Percentiles rank a stretch among this genome's conserved stretches.
These are phyloP conservation scores for Drosophila miranda DNA, from an alignment of 1,140 invertebrate genomes.

Conservation along the genomic window DNA sequence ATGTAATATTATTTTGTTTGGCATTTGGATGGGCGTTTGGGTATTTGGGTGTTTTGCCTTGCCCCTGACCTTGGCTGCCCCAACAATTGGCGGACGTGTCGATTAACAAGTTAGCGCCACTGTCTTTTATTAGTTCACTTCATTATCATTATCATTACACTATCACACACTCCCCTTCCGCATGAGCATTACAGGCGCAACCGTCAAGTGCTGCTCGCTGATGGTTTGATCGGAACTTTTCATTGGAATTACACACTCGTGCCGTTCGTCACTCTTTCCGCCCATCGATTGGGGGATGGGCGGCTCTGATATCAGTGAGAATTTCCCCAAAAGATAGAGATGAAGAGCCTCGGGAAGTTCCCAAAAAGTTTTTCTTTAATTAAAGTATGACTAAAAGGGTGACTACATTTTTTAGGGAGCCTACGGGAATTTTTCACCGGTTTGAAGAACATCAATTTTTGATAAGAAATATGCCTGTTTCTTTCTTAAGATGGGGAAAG, in stretches of 20 bases:
- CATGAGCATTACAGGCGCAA: conserved; percentile 14
- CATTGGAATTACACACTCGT: conserved; percentile 14
- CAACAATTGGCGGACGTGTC: conserved; percentile 23
- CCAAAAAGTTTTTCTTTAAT: no score
- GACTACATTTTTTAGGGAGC: no score
- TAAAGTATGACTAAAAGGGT: no score
- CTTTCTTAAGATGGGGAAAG: no score
- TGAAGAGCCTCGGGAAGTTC: conserved; percentile 9
- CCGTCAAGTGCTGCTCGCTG: background rate
- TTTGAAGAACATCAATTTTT: no score
- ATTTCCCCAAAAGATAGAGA: conserved; percentile 7
- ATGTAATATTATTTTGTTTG: conserved; percentile 30
- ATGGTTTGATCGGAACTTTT: conserved; percentile 20
- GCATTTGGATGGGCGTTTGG: conserved; percentile 22
- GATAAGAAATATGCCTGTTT: no score
- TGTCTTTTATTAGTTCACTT: conserved; percentile 26
- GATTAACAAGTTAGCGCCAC: conserved; percentile 42
- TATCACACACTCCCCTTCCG: conserved; percentile 15
- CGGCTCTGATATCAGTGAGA: conserved; percentile 18
- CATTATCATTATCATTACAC: conserved; percentile 15
- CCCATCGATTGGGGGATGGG: no score
- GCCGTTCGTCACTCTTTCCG: conserved; percentile 1
- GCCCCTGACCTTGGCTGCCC: conserved; percentile 39
- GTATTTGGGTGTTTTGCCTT: conserved; percentile 24
- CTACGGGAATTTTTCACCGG: no score